These are phyloP conservation scores for Heptranchias perlo DNA, from an alignment of 2,113 vertebrate genomes.

Conservation along the genomic window DNA sequence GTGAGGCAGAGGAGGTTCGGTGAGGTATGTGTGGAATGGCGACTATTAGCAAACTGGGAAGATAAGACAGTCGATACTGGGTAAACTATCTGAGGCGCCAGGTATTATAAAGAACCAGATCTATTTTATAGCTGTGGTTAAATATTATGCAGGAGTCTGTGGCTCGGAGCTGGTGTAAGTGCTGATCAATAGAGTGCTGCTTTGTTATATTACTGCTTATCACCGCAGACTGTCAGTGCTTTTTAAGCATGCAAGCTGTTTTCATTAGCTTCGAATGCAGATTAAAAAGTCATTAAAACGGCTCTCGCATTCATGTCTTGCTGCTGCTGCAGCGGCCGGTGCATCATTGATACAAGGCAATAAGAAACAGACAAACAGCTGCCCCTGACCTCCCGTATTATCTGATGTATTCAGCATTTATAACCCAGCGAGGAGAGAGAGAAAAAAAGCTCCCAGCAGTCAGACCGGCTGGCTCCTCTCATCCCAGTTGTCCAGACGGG, in stretches of 20 bases:
- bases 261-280: not conserved
- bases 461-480: constrained; percentile 78
- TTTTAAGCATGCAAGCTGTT: constrained; percentile 12
- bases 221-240: not conserved
- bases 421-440: constrained; percentile 54
- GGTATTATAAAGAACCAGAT: constrained; percentile 7
- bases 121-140: constrained; percentile 5
- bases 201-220: not conserved
- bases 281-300: constrained; percentile 25
- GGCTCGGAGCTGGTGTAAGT: not conserved
- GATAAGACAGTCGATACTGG: constrained; percentile 27
- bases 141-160: constrained; percentile 27
- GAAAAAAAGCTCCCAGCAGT: constrained; percentile 57
- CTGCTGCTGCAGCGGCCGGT: not conserved
- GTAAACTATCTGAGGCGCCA: constrained; percentile 20
- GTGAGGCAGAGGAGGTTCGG: not conserved
- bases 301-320: not conserved
- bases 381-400: constrained; percentile 65
- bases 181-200: not conserved
- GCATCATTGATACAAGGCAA: constrained; percentile 41
- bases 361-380: constrained; percentile 51
- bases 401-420: constrained; percentile 79
- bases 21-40: constrained; percentile 19
- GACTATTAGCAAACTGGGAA: not conserved
- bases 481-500: constrained; percentile 61